These are phyloP conservation scores for Staurois parvus DNA, from an alignment of 2,797 vertebrate genomes.

Conservation along the genomic window DNA sequence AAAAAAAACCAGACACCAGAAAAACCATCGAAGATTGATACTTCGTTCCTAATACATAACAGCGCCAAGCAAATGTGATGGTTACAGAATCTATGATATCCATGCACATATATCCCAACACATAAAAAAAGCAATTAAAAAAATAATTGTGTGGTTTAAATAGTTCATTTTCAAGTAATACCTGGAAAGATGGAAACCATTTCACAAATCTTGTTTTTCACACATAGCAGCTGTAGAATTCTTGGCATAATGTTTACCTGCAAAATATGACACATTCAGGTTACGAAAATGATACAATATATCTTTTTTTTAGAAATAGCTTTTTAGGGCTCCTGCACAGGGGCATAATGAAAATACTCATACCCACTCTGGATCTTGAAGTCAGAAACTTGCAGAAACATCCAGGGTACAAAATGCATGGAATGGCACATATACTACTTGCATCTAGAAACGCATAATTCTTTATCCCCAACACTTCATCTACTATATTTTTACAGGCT, in stretches of 20 bases:
- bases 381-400: too few species aligned
- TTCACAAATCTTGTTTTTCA: conserved; percentile 81
- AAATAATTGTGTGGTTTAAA: neutral
- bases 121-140: neutral
- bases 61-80: neutral
- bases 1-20: too few species aligned
- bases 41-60: neutral
- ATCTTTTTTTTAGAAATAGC: neutral
- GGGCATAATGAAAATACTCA: too few species aligned
- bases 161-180: neutral
- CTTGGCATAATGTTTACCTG: conserved; percentile 88
- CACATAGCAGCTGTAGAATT: conserved; percentile 84
- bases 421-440: too few species aligned
- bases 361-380: too few species aligned
- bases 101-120: too few species aligned
- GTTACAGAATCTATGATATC: neutral
- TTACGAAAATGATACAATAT: neutral
- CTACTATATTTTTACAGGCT: too few species aligned
- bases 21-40: neutral
- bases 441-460: too few species aligned
- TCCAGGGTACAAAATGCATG: too few species aligned
- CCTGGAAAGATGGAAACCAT: neutral
- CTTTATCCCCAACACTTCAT: too few species aligned
- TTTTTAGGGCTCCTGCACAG: too few species aligned
- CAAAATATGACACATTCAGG: conserved; percentile 58